Evolutionary conservation across 1,140 invertebrate species (phyloP), one percentile per base, ranked within the genome.

Genomic region (Saccostrea echinata): DNA sequence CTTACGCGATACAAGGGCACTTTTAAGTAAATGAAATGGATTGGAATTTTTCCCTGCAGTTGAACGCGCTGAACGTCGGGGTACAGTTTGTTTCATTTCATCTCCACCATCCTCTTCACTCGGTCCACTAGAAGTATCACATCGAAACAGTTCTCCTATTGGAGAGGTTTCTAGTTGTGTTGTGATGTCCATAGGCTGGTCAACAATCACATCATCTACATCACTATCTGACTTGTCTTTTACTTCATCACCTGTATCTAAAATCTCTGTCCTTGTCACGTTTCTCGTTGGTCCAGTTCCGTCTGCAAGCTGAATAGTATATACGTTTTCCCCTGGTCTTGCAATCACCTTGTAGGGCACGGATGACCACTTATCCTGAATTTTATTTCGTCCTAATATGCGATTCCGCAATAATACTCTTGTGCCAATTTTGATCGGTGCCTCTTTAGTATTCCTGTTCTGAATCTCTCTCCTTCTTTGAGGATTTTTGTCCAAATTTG

Each of bases 71-170:
- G n/a, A 68, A 27, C 64, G 12, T 83, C 89, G 64, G 81, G 84
- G 0, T 71, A 84, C n/a, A 89, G 52, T 53, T 8, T 53, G 4
- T 12, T 12, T 53, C 6, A 64, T 61, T 76, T 81, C 27, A 86
- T 83, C 3, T 86, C 27, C 24, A 87, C 18, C 3, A 57, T 88
- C 27, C 27, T 86, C 52, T 91, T 89, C n/a, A 88, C 64, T 21
- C 85, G 51, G 13, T 57, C 55, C 55, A 13, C 55, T 12, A 57
- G 55, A 18, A 18, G 55, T 12, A 27, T 68, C 64, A 68, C 0
- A 4, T 4, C 6, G 0, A 68, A 8, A 12, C 27, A 27, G 6
- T 43, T 43, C n/a, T 8, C 24, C 64, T 68, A 24, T 68, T 12
- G 64, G 64, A 68, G 11, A n/a, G 21, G n/a, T 27, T 68, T 68